Evolutionary conservation across 2,888 invertebrate species (phyloP).

Genomic region (Xestoiulus laeticollis): DNA sequence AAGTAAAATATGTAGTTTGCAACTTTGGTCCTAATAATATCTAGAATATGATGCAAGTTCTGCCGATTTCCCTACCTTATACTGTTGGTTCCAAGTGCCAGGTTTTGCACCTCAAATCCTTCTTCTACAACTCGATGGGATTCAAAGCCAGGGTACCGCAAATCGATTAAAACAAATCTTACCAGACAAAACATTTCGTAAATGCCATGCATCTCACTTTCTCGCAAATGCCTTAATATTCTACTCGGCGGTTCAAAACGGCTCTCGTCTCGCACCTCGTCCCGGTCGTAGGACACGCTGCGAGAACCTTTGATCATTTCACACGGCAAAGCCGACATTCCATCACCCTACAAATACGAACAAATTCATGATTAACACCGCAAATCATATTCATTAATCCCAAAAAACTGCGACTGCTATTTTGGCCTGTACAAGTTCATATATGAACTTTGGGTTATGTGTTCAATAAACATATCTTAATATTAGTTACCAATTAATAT

Average conservation of each 20-base stretch:
- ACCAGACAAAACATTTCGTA: background rate
- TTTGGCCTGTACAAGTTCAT: too few species aligned
- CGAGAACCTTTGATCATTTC: conserved; percentile 63
- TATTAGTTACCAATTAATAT: too few species aligned
- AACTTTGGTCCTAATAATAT: too few species aligned
- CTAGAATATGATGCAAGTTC: too few species aligned
- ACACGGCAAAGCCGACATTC: conserved; percentile 64
- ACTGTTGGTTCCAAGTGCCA: too few species aligned
- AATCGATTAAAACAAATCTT: background rate
- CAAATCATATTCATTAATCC: background rate
- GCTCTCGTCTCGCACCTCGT: conserved; percentile 59
- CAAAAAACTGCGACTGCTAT: background rate
- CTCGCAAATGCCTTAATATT: conserved; percentile 60
- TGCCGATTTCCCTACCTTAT: too few species aligned
- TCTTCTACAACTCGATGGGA: too few species aligned
- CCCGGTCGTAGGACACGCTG: conserved; percentile 60
- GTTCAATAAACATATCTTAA: too few species aligned
- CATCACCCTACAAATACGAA: conserved; percentile 61
- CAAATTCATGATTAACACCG: background rate
- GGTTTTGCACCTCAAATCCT: too few species aligned
- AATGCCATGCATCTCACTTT: conserved; percentile 58
- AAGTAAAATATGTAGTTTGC: too few species aligned
- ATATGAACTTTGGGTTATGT: too few species aligned
- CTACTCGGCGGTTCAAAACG: conserved; percentile 59
- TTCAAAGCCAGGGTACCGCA: too few species aligned